phyloP scores from a whole-genome alignment of 1,140 invertebrate species.

The Micrasema minimum region DNA sequence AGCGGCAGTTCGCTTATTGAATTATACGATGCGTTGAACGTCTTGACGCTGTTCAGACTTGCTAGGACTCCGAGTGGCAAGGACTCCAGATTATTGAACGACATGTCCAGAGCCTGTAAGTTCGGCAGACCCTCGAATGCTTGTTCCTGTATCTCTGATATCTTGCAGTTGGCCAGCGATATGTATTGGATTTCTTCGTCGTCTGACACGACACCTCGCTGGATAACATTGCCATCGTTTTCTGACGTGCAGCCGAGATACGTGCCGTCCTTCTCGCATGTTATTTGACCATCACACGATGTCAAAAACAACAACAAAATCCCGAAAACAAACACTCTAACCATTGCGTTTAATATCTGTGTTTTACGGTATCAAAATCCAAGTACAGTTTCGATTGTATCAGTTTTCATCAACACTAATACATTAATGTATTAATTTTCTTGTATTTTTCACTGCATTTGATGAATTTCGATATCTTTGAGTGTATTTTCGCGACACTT shows the following conservation, averaged over 20 bases:
- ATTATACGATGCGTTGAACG: slow-evolving; percentile 43
- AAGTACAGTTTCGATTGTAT: too few species aligned
- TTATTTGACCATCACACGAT: slow-evolving; percentile 21
- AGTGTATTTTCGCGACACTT: too few species aligned
- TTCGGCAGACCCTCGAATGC: slow-evolving; percentile 30
- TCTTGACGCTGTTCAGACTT: slow-evolving; percentile 30
- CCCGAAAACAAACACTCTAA: too few species aligned
- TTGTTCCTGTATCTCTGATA: slow-evolving; percentile 29
- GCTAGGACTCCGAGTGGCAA: slow-evolving; percentile 34
- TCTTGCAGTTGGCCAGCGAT: slow-evolving; percentile 21
- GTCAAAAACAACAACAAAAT: too few species aligned
- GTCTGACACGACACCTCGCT: slow-evolving; percentile 37
- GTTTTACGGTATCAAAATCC: too few species aligned
- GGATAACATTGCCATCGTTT: slow-evolving; percentile 23
- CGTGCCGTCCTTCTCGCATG: slow-evolving; percentile 23
- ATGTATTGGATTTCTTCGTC: slow-evolving; percentile 16
- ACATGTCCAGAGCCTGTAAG: slow-evolving; percentile 42
- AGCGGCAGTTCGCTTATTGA: slow-evolving; percentile 16
- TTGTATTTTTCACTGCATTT: too few species aligned
- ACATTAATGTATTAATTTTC: too few species aligned
- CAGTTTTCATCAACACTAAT: too few species aligned
- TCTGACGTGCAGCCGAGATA: slow-evolving; percentile 27
- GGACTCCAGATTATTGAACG: slow-evolving; percentile 24
- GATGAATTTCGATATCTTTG: too few species aligned
- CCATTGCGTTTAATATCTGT: too few species aligned